phyloP scores from a whole-genome alignment of 2,888 invertebrate genomes.

The Cantharis nigra region DNA sequence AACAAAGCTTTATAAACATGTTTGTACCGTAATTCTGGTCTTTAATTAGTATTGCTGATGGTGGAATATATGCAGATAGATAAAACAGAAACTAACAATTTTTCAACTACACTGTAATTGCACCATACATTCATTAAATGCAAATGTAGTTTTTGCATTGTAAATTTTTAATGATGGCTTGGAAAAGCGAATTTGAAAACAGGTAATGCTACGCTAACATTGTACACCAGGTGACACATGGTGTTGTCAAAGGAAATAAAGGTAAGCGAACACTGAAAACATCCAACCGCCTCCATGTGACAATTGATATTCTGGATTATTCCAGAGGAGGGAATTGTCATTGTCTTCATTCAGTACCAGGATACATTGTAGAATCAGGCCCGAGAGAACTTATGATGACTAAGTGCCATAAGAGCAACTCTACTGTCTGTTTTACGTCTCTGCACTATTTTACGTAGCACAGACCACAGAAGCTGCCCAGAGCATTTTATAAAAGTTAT shows the following conservation, averaged over 20 bases:
- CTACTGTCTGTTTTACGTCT: too few species aligned
- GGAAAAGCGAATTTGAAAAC: not conserved
- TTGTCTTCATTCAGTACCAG: too few species aligned
- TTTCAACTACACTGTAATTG: not conserved
- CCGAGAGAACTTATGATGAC: too few species aligned
- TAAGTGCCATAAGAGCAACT: too few species aligned
- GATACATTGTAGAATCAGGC: too few species aligned
- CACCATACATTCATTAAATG: not conserved
- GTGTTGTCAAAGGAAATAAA: not conserved
- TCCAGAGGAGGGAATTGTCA: too few species aligned
- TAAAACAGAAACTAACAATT: not conserved
- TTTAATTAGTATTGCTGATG: not conserved
- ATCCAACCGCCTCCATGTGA: too few species aligned
- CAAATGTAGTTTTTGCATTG: not conserved
- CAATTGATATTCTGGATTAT: too few species aligned
- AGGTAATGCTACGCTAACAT: not conserved
- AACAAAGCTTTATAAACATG: not conserved
- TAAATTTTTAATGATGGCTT: not conserved
- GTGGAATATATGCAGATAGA: not conserved
- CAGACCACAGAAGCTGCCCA: too few species aligned
- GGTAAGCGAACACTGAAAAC: not conserved
- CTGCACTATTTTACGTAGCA: too few species aligned
- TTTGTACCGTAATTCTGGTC: not conserved
- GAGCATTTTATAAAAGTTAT: too few species aligned
- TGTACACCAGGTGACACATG: not conserved